These are phyloP conservation scores for Acronicta aceris DNA, from an alignment of 2,888 invertebrate species.

Conservation along the genomic window DNA sequence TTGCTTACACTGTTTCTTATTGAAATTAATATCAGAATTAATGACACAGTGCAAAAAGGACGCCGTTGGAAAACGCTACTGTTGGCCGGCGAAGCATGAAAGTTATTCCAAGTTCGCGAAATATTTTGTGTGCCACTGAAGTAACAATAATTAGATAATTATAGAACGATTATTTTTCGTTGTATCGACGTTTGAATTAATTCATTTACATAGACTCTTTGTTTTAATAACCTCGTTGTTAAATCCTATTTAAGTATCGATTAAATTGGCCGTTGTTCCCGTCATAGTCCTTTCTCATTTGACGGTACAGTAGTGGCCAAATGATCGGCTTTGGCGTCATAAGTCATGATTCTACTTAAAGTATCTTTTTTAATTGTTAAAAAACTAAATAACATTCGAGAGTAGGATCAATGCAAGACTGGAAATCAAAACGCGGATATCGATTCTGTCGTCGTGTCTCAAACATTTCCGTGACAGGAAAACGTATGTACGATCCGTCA, in stretches of 20 bases:
- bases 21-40: neutral
- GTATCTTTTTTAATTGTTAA: too few relatives aligned
- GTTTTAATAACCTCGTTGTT: constrained; percentile 34
- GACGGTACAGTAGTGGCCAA: too few relatives aligned
- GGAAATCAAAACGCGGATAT: too few relatives aligned
- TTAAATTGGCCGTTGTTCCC: neutral
- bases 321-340: too few relatives aligned
- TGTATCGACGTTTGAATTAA: constrained; percentile 27
- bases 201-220: constrained; percentile 41
- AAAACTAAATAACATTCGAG: too few relatives aligned
- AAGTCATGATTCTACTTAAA: too few relatives aligned
- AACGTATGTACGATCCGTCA: too few relatives aligned
- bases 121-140: constrained; percentile 44
- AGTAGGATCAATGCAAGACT: too few relatives aligned
- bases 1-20: constrained; percentile 22
- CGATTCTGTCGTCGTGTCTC: too few relatives aligned
- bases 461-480: too few relatives aligned
- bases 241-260: constrained; percentile 5
- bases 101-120: constrained; percentile 50
- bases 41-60: constrained; percentile 19
- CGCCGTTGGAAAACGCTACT: constrained; percentile 30
- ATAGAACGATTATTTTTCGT: constrained; percentile 42
- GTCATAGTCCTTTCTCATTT: too few relatives aligned
- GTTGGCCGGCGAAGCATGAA: constrained; percentile 36
- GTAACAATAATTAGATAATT: constrained; percentile 49